Conservation (phyloP, 2,113 vertebrate species). For the Pan troglodytes region DNA sequence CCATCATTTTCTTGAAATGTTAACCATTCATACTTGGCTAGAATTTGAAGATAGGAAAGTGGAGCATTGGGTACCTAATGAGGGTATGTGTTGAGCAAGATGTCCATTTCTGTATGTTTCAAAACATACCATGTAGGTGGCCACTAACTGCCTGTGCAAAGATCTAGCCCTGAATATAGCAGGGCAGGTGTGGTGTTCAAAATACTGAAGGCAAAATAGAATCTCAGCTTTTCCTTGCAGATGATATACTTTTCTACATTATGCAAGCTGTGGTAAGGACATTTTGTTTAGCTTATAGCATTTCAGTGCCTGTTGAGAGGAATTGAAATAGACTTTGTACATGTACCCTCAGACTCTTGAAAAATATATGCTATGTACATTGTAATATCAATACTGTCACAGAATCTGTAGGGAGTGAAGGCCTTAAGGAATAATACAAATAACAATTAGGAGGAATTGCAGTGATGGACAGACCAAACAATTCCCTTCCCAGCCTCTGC, state of each 20-base stretch:
- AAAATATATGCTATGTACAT: conserved; percentile 53
- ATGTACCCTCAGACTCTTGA: neutral
- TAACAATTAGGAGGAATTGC: conserved; percentile 51
- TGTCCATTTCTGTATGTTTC: neutral
- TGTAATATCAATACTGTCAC: conserved; percentile 55
- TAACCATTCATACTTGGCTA: neutral
- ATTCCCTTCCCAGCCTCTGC: conserved; percentile 46
- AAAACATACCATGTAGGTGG: conserved; percentile 3
- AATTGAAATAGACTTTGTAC: conserved; percentile 52
- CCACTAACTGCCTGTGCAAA: conserved; percentile 13
- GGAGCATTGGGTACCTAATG: neutral
- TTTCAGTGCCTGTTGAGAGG: neutral
- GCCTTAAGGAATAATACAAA: conserved; percentile 66
- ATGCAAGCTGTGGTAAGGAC: neutral
- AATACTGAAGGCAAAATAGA: conserved; percentile 55
- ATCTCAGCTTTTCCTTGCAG: conserved; percentile 50
- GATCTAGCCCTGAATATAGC: conserved; percentile 43
- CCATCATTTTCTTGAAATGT: neutral
- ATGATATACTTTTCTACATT: conserved; percentile 8
- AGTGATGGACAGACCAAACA: conserved; percentile 68
- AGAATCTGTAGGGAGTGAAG: conserved; percentile 49
- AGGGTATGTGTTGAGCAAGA: neutral
- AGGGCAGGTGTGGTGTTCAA: conserved; percentile 55
- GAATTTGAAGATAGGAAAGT: neutral
- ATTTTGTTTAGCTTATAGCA: conserved; percentile 52